These are phyloP conservation scores for Cryptotis parvus DNA, from an alignment of 2,113 vertebrate species.

Conservation along the genomic window DNA sequence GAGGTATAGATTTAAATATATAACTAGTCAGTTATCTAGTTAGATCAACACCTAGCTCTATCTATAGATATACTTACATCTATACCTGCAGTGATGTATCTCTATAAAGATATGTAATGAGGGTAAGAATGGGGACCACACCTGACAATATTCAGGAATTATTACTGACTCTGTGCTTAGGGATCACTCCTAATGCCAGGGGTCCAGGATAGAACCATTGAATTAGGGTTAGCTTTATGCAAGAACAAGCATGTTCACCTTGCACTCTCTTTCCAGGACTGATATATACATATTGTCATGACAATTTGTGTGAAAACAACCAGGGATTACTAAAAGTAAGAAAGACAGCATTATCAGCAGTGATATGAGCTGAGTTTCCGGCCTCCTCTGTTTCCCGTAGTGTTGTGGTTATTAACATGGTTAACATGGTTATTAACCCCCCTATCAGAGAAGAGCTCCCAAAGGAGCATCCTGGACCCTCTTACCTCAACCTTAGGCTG, in stretches of 20 bases:
- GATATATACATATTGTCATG: neutral
- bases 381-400: rapidly evolving
- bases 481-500: neutral
- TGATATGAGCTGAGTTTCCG: neutral
- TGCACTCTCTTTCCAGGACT: too few species aligned
- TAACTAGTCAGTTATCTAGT: neutral
- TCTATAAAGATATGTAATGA: neutral
- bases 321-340: neutral
- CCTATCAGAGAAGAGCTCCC: rapidly evolving
- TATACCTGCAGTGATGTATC: neutral
- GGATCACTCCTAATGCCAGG: too few species aligned
- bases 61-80: neutral
- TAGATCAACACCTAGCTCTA: neutral
- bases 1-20: neutral
- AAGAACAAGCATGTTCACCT: too few species aligned
- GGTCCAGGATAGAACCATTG: too few species aligned
- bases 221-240: too few species aligned
- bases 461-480: neutral
- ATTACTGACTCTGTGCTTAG: too few species aligned
- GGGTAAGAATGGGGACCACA: too few species aligned
- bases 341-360: neutral
- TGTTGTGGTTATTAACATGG: too few species aligned
- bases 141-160: too few species aligned
- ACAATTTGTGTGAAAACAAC: constrained; percentile 38
- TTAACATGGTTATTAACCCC: neutral